Percentiles rank a stretch among this genome's conserved stretches.
Conservation (phyloP, 2,888 invertebrate species). For the Erebia epiphron region DNA sequence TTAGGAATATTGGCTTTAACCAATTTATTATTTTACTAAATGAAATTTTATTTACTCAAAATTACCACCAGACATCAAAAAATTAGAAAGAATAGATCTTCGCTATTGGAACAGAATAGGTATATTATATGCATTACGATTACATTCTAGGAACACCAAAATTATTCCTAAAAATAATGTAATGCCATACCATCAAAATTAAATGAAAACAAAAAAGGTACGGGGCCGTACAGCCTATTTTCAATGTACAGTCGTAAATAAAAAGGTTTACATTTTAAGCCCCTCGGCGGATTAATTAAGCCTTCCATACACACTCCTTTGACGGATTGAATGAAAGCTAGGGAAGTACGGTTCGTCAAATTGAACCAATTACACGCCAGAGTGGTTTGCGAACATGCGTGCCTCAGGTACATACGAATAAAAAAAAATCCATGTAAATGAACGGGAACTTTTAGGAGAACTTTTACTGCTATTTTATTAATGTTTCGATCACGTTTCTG, state of each 20-base stretch:
- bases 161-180: no score
- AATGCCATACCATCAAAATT: not conserved
- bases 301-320: constrained; percentile 33
- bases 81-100: no score
- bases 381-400: not conserved
- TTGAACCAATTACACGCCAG: constrained; percentile 34
- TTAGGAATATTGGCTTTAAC: not conserved
- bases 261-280: constrained; percentile 25
- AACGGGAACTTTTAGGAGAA: no score
- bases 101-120: no score
- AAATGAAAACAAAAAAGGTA: not conserved
- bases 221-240: not conserved
- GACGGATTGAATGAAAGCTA: constrained; percentile 32
- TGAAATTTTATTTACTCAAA: no score
- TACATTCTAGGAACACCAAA: no score
- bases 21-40: not conserved
- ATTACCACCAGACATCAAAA: no score
- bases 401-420: not conserved
- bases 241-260: not conserved
- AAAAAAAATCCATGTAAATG: not conserved
- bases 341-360: constrained; percentile 31
- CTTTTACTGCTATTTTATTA: not conserved
- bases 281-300: constrained; percentile 33
- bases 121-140: no score
- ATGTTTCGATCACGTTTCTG: not conserved